These are phyloP conservation scores for Xenopus borealis DNA, from an alignment of 2,113 vertebrate genomes.

Conservation along the genomic window DNA sequence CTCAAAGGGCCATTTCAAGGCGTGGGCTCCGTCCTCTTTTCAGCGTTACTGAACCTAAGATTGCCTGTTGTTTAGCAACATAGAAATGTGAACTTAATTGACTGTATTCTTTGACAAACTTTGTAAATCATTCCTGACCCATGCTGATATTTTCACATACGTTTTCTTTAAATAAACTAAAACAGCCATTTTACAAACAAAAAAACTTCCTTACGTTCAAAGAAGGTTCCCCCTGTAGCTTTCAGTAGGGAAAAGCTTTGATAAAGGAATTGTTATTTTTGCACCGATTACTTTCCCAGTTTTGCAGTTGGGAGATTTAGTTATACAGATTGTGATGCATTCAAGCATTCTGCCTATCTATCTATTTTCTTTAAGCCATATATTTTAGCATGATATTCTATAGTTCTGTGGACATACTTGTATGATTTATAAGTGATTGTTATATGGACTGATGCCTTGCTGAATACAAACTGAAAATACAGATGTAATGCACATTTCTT, in stretches of 20 bases:
- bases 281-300: too few relatives aligned
- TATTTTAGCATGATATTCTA: too few relatives aligned
- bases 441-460: too few relatives aligned
- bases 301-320: too few relatives aligned
- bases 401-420: too few relatives aligned
- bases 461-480: too few relatives aligned
- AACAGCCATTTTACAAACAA: slow-evolving; percentile 43
- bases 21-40: slow-evolving; percentile 91
- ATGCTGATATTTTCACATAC: slow-evolving; percentile 35
- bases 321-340: too few relatives aligned
- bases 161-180: slow-evolving; percentile 5
- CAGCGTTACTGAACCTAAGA: slow-evolving; percentile 76
- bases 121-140: slow-evolving; percentile 67
- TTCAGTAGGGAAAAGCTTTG: not conserved
- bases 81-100: slow-evolving; percentile 99
- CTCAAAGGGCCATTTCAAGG: slow-evolving; percentile 86
- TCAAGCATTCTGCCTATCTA: too few relatives aligned
- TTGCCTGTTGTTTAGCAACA: slow-evolving; percentile 90
- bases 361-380: too few relatives aligned
- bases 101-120: slow-evolving; percentile 80
- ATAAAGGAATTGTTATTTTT: not conserved
- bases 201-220: not conserved
- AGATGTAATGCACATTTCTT: too few relatives aligned
- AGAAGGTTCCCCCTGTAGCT: not conserved
- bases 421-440: too few relatives aligned